A percentile compares a stretch with the other conserved stretches of the same genome.
Evolutionary conservation across 2,888 invertebrate species (phyloP).

Genomic region (Bhutanitis thaidina): DNA sequence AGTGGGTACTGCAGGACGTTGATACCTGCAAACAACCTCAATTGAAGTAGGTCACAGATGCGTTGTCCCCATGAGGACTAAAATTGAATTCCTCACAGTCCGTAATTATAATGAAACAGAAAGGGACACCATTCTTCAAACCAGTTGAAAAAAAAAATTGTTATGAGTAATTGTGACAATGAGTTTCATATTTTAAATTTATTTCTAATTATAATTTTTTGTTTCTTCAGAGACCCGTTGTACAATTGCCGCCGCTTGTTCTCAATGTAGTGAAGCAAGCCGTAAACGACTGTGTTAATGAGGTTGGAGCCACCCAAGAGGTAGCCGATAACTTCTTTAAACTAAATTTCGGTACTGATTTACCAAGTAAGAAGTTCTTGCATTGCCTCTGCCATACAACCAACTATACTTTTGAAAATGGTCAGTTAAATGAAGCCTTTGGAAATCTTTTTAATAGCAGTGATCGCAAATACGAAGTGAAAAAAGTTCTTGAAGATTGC

Average conservation of each 20-base stretch:
- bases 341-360: background rate
- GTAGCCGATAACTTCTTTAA: background rate
- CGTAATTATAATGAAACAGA: too few species aligned
- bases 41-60: too few species aligned
- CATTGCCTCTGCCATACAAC: background rate
- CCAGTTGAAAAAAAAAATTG: too few species aligned
- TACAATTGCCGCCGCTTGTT: background rate
- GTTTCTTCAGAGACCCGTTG: background rate
- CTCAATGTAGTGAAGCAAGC: background rate
- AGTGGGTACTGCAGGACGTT: too few species aligned
- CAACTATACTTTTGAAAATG: background rate
- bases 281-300: background rate
- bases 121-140: too few species aligned
- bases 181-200: too few species aligned
- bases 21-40: too few species aligned
- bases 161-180: too few species aligned
- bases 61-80: too few species aligned
- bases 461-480: background rate
- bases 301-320: too few species aligned
- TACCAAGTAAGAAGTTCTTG: background rate
- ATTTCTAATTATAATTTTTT: too few species aligned
- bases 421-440: background rate
- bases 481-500: background rate
- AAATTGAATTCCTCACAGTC: too few species aligned
- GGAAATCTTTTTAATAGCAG: background rate